A percentile compares a stretch with the other conserved stretches of the same genome.
phyloP scores from a whole-genome alignment of 1,140 invertebrate species.

The Caenorhabditis latens region DNA sequence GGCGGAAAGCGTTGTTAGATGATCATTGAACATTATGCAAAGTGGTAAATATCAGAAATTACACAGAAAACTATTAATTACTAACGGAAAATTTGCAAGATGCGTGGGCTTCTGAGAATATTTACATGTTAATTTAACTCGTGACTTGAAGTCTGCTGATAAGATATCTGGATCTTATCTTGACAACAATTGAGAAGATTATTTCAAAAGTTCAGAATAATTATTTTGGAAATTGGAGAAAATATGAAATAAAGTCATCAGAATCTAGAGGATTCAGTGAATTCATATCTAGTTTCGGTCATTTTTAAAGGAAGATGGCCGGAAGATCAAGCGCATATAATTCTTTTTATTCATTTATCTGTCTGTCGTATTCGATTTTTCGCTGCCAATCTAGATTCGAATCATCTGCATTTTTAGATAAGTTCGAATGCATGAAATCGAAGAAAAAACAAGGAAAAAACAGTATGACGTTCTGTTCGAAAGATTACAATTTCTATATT shows the following conservation, averaged over 20 bases:
- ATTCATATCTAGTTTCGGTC: conserved; percentile 8
- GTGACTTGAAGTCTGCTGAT: no score
- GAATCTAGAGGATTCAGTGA: neutral
- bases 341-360: neutral
- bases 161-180: no score
- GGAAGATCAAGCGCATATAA: conserved; percentile 5
- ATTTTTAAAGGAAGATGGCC: conserved; percentile 33
- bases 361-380: conserved; percentile 15
- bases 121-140: neutral
- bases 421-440: neutral
- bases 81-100: neutral
- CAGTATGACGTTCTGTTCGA: neutral
- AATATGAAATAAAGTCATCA: neutral
- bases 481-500: neutral
- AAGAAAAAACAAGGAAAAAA: neutral
- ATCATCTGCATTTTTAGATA: neutral
- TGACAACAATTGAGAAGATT: no score
- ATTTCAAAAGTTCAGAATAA: no score
- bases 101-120: conserved; percentile 11
- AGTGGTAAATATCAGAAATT: neutral
- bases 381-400: conserved; percentile 17
- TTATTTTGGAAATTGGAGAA: neutral
- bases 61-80: neutral
- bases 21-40: conserved; percentile 3
- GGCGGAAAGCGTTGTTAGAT: conserved; percentile 14